Evolutionary conservation across 2,888 invertebrate genomes (phyloP).

Genomic region (Sarcophaga rosellei): DNA sequence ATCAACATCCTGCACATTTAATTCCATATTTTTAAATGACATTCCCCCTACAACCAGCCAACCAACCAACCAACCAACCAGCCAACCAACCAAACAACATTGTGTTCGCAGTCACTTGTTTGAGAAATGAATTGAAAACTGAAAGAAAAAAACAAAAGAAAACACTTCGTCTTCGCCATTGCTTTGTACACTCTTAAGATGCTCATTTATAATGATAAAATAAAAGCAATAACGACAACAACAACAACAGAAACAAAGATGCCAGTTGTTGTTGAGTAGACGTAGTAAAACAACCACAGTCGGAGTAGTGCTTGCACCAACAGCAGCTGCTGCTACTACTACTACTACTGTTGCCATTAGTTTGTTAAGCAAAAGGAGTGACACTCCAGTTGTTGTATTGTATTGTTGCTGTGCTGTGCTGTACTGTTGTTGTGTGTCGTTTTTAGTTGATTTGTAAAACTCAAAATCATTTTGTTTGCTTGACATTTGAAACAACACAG

Average conservation of each 20-base stretch:
- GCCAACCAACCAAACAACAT: background rate
- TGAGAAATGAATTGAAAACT: background rate
- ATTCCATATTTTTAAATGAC: background rate
- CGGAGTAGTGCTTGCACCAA: background rate
- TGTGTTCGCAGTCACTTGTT: background rate
- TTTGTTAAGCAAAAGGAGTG: background rate
- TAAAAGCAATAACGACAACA: background rate
- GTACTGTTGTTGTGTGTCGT: background rate
- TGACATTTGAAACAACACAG: constrained; percentile 62
- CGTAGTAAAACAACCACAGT: background rate
- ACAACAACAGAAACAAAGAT: background rate
- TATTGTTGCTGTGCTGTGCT: no score
- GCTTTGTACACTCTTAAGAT: background rate
- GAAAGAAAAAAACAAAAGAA: no score
- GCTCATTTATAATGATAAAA: background rate
- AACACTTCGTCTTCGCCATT: background rate
- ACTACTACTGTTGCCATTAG: background rate
- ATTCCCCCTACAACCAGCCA: no score
- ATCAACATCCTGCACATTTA: background rate
- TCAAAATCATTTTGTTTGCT: constrained; percentile 67
- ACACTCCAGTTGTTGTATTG: background rate
- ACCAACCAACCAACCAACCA: no score
- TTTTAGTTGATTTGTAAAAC: constrained; percentile 53
- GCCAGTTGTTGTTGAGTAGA: background rate
- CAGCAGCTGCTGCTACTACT: background rate